A percentile compares a stretch with the other conserved stretches of the same genome.
Conservation (phyloP, 2,797 vertebrate genomes). For the Discoglossus pictus region DNA sequence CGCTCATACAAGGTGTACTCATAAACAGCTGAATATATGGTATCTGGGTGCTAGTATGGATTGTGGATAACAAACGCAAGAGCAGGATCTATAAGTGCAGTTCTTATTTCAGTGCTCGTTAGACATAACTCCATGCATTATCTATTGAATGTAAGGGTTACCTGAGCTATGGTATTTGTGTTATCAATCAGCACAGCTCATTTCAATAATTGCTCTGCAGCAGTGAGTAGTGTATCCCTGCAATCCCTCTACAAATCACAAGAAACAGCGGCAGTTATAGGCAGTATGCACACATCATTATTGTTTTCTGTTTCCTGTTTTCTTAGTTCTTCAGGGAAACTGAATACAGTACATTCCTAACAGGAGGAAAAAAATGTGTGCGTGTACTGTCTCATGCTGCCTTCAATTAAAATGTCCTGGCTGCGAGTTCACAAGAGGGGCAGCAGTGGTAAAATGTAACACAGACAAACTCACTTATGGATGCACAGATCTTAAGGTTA, state of each 20-base stretch:
- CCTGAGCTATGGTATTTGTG: not conserved
- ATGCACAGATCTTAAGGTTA: conserved; percentile 44
- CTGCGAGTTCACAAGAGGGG: conserved; percentile 68
- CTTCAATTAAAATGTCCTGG: conserved; percentile 62
- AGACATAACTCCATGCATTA: no score
- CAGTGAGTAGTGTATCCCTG: not conserved
- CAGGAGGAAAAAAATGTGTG: conserved; percentile 55
- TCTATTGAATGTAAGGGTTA: not conserved
- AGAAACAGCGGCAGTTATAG: conserved; percentile 11
- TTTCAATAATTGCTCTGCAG: conserved; percentile 2
- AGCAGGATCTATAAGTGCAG: no score
- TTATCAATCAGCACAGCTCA: conserved; percentile 14
- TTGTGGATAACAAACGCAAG: no score
- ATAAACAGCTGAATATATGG: no score
- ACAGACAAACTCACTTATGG: conserved; percentile 60
- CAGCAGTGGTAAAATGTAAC: conserved; percentile 67
- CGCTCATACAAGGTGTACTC: no score
- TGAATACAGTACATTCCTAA: conserved; percentile 42
- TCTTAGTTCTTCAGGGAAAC: conserved; percentile 51
- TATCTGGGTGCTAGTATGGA: no score
- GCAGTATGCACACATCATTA: conserved; percentile 40
- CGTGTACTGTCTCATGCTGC: conserved; percentile 62
- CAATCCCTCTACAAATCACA: conserved; percentile 7
- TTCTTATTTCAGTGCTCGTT: no score
- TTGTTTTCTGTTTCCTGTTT: conserved; percentile 39